A percentile compares a stretch with the other conserved stretches of the same genome.
These are phyloP conservation scores for Stigmatopora argus DNA, from an alignment of 2,113 vertebrate genomes.

Conservation along the genomic window DNA sequence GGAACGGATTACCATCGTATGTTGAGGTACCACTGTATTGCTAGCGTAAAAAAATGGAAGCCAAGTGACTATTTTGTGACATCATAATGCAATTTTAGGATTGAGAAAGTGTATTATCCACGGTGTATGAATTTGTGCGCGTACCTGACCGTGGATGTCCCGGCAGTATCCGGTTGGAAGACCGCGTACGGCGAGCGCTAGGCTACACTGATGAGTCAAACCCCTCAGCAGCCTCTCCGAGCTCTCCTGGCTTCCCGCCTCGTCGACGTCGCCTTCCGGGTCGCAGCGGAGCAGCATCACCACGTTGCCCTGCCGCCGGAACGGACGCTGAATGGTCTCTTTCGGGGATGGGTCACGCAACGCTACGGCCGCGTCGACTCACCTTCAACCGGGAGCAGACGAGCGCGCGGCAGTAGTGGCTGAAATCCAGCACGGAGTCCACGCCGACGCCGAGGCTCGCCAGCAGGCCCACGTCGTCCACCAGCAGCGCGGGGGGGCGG, in stretches of 20 bases:
- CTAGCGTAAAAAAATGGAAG: no score
- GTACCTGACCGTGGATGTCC: constrained; percentile 90
- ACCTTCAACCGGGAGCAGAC: constrained; percentile 79
- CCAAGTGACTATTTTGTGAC: not conserved
- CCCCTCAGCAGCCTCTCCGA: constrained; percentile 71
- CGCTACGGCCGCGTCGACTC: not conserved
- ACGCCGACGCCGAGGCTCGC: constrained; percentile 76
- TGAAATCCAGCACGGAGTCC: constrained; percentile 77
- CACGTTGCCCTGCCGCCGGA: constrained; percentile 75
- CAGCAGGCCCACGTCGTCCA: constrained; percentile 83
- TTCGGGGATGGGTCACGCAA: no score
- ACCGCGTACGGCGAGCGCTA: constrained; percentile 80
- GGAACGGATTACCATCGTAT: no score
- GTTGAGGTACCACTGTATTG: no score
- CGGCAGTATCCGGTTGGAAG: constrained; percentile 87
- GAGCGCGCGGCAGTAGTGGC: constrained; percentile 81
- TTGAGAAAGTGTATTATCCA: not conserved
- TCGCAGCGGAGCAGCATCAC: constrained; percentile 77
- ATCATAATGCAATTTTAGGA: not conserved
- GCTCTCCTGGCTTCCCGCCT: constrained; percentile 55
- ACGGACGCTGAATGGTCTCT: not conserved
- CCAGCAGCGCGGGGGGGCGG: constrained; percentile 75
- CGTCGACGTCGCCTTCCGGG: constrained; percentile 37
- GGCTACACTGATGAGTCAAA: constrained; percentile 80
- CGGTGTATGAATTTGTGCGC: not conserved